Conservation (phyloP, 53 echinoderm and acorn worm genomes). For the Paracentrotus lividus region DNA sequence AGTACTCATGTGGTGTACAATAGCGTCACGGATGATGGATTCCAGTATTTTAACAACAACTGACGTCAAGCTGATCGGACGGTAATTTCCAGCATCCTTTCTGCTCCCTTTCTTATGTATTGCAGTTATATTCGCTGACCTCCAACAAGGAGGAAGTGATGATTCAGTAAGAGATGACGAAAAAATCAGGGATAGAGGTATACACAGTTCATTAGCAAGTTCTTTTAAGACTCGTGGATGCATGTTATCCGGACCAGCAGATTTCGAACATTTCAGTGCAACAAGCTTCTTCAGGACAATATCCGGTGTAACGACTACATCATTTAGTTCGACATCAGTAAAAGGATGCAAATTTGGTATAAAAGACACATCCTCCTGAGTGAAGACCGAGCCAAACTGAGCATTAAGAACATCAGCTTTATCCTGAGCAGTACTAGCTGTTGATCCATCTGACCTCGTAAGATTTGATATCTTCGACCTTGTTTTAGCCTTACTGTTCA, state of each 20-base stretch:
- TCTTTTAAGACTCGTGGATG: too few relatives aligned
- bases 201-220: too few relatives aligned
- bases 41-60: background rate
- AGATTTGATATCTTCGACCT: background rate
- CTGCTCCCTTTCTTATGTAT: conserved; percentile 24
- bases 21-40: background rate
- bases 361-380: background rate
- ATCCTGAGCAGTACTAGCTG: background rate
- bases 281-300: too few relatives aligned
- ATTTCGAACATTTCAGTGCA: too few relatives aligned
- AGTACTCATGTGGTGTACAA: background rate
- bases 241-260: too few relatives aligned
- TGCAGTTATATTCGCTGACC: background rate
- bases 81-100: conserved; percentile 8
- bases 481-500: conserved; percentile 9
- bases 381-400: conserved; percentile 32
- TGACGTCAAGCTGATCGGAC: conserved; percentile 33
- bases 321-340: too few relatives aligned
- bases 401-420: conserved; percentile 29
- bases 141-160: background rate
- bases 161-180: background rate
- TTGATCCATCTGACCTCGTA: background rate
- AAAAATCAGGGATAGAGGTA: background rate
- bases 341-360: background rate
- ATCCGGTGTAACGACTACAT: too few relatives aligned